phyloP scores from a whole-genome alignment of 2,113 vertebrate genomes.

The Heloderma charlesbogerti region DNA sequence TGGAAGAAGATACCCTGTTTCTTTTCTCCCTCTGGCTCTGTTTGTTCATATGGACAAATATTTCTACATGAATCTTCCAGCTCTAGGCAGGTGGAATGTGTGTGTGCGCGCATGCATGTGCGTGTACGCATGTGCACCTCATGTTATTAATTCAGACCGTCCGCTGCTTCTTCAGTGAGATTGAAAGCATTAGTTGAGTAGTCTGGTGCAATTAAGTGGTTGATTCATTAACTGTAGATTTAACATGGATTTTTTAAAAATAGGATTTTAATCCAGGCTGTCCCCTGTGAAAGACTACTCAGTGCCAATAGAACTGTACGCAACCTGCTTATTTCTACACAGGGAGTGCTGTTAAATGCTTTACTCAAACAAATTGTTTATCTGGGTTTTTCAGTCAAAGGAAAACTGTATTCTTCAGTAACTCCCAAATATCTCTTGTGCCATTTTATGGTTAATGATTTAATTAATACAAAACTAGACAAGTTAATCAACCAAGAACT shows the following conservation, averaged over 20 bases:
- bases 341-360: background rate
- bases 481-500: background rate
- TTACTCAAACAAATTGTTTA: background rate
- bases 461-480: background rate
- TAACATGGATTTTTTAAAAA: conserved; percentile 17
- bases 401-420: background rate
- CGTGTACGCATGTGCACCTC: no score
- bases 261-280: conserved; percentile 7
- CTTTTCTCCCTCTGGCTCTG: background rate
- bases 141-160: conserved; percentile 15
- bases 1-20: background rate
- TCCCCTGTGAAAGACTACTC: background rate
- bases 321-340: background rate
- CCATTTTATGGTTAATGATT: background rate
- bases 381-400: background rate
- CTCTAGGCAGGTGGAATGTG: background rate
- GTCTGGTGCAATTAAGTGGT: conserved; percentile 1
- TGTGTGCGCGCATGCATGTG: no score
- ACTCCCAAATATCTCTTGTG: background rate
- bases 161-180: background rate
- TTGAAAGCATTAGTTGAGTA: conserved; percentile 4
- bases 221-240: conserved; percentile 22
- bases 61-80: background rate
- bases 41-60: background rate
- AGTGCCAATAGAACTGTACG: background rate